phyloP scores from a whole-genome alignment of 2,888 invertebrate species.

The Drosophila paramelanica region DNA sequence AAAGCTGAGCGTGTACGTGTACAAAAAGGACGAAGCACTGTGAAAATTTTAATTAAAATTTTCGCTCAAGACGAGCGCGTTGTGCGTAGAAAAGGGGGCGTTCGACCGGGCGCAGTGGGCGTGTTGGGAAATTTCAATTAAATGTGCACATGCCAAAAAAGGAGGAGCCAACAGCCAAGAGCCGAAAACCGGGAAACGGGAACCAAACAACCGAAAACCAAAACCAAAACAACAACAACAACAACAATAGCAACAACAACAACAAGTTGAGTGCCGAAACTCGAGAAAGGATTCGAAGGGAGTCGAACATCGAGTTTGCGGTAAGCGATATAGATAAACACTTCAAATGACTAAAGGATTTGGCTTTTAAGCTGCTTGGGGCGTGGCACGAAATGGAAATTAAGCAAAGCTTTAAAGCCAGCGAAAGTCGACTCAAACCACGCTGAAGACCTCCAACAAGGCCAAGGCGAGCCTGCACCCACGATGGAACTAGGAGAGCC shows the following conservation, averaged over 20 bases:
- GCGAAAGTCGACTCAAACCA: constrained; percentile 24
- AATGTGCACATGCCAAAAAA: constrained; percentile 75
- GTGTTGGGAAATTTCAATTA: constrained; percentile 76
- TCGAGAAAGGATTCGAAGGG: constrained; percentile 28
- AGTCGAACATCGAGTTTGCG: constrained; percentile 43
- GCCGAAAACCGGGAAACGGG: constrained; percentile 21
- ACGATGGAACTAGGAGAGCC: constrained; percentile 1
- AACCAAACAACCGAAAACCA: constrained; percentile 32
- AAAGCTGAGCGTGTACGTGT: constrained; percentile 42
- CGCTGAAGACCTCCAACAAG: constrained; percentile 14
- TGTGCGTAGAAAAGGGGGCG: constrained; percentile 61
- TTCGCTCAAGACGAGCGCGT: constrained; percentile 62
- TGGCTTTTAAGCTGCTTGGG: constrained; percentile 48
- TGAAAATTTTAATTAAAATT: constrained; percentile 77
- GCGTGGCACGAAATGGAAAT: constrained; percentile 69
- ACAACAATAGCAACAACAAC: constrained; percentile 39
- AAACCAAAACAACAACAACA: constrained; percentile 39
- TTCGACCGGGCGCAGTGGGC: constrained; percentile 45
- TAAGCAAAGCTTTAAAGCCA: constrained; percentile 51
- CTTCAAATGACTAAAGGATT: constrained; percentile 73
- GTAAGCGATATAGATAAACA: constrained; percentile 78
- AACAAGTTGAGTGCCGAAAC: constrained; percentile 56
- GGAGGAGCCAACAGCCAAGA: constrained; percentile 22
- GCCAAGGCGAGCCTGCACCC: constrained; percentile 36
- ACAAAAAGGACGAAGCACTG: constrained; percentile 53